Evolutionary conservation across 2,797 vertebrate species (phyloP), one percentile per base, ranked within the genome.

Genomic region (Lycodopsis pacificus): DNA sequence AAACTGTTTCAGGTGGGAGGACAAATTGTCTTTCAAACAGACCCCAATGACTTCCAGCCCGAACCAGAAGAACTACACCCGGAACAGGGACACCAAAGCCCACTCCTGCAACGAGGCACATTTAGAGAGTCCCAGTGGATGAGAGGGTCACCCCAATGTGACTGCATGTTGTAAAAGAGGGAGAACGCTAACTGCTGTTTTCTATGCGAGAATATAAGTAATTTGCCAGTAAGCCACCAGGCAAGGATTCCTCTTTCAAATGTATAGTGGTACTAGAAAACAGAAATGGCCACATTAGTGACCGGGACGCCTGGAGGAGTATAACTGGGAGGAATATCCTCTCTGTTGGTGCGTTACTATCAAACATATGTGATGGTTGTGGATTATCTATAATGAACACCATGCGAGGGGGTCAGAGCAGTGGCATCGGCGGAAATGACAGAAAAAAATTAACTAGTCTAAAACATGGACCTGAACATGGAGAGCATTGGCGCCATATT

Each of bases 121-220:
- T 90, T 89, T 84, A 66, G 49, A 67, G 42, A 30, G 67, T 90
- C 86, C 87, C 87, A 40, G 71, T 71, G 76, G 88, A 91, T 48
- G 34, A 77, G 8, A 69, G 67, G 69, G 86, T 88, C 85, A 84
- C 51, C 66, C 73, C 83, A 86, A 83, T 82, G 83, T 87, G 78
- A 84, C 67, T 64, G 74, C 4, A 73, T 67, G 58, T 68, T 76
- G 65, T 54, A 65, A 19, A 54, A 54, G 83, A 83, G 17, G 53
- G 49, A 36, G 54, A 77, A 67, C 15, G 73, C 46, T 27, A 27
- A 53, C n/a, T 27, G 62, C 20, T 70, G 53, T 56, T 71, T 15
- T 77, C 36, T 14, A 27, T 46, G 6, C 38, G 40, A 82, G 71
- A 78, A 34, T 64, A 19, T 22, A 71, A 74, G 53, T 38, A 34